Evolutionary conservation across 2,113 vertebrate genomes (phyloP), one percentile per base, ranked within the genome.

Genomic region (Gulo gulo): DNA sequence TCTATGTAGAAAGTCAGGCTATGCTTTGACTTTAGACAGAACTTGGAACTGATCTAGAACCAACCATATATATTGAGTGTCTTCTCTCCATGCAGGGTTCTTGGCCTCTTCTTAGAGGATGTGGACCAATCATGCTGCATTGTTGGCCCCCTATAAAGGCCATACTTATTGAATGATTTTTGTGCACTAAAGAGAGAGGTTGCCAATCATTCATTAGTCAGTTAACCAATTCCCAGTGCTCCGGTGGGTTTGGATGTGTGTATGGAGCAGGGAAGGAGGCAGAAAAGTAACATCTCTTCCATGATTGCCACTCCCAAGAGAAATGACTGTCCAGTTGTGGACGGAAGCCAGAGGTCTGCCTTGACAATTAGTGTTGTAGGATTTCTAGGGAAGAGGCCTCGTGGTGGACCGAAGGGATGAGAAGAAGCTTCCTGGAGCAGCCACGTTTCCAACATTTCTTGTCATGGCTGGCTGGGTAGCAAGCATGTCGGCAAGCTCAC

Each of bases 21-120:
- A 47, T 65, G 7, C 50, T 95, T 94, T 87, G 45, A 69, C 67
- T 97, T 94, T 50, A 94, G n/a, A 90, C 14, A 87, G 65, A 96
- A 91, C 24, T 79, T 87, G 69, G 91, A 97, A 76, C 31, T 47
- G 11, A 71, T 86, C n/a, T 71, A 86, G 73, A 47, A 5, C 7
- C n/a, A 74, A 47, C 82, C 39, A n/a, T 73, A 47, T 20, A 59
- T n/a, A 34, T 50, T 89, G 81, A 71, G 50, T 84, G 83, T 93
- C 82, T 94, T 71, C 18, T 55, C 31, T 94, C 8, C 23, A 57
- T 85, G 8, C 65, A 67, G 61, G 47, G 63, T 9, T 88, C 42
- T 91, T 76, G 67, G 15, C 8, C 12, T 23, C 13, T 82, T 69
- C 83, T 74, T 87, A 18, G 67, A 97, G n/a, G 50, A 82, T 73